Base-by-base conservation (phyloP, 2,113 vertebrate species). In the Serilophus lunatus region DNA sequence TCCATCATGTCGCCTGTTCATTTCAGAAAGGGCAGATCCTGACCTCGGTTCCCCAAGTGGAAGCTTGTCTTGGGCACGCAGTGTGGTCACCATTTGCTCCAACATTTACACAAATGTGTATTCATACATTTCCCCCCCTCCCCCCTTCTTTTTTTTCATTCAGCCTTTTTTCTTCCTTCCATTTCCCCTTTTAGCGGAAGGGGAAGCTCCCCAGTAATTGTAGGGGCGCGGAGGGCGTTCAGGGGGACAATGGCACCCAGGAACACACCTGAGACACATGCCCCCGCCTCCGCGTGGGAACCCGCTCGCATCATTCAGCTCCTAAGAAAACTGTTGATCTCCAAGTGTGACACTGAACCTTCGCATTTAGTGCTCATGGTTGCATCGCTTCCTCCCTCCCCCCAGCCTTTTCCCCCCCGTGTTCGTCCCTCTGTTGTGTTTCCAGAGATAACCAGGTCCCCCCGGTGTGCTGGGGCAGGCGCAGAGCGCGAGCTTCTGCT, bases 281-380 rank as follows among this genome's bases (percentile, higher is more conserved):
- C 45, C 36, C 77, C 44, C 25, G n/a, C 42, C 85, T 86, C 26
- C 23, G 13, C 36, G 5, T 10, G 44, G 36, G 63, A 70, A 76
- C 68, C 53, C 14, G 5, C 28, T 72, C 13, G n/a, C 71, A 33
- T 50, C 50, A 8, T 61, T 56, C 12, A 42, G 79, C 69, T 94
- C 59, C 40, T 57, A 63, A 63, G 83, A 89, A 96, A 97, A 94
- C 86, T 93, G 90, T 95, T 92, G 92, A 92, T 94, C 38, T 60
- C 47, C 31, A 72, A 79, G 47, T 45, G 42, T 22, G 68, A 82
- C 40, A 28, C 18, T 44, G 54, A 70, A 74, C 40, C 80, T 82
- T 42, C 25, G 26, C 38, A 11, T 66, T 56, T 70, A 57, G 45
- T 35, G 61, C 20, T 88, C 51, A 38, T 25, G 61, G 54, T 61